Evolutionary conservation across 2,113 vertebrate species (phyloP).

Genomic region (Vicugna pacos): DNA sequence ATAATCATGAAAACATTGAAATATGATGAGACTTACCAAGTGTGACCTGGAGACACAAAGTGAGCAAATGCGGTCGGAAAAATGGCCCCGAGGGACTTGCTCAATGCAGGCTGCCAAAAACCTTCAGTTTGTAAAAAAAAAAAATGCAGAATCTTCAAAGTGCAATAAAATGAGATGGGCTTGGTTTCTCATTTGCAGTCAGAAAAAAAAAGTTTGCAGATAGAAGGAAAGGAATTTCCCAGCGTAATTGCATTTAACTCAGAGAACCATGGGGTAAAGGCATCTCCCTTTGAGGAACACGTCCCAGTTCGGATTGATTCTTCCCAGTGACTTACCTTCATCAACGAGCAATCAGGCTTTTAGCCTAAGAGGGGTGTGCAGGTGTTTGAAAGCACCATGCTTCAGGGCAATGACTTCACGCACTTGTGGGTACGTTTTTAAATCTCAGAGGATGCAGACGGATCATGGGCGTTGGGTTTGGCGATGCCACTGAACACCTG

Average conservation of each 20-base stretch:
- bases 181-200: neutral
- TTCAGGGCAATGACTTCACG: no score
- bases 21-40: neutral
- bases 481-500: neutral
- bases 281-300: neutral
- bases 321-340: neutral
- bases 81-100: neutral
- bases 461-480: neutral
- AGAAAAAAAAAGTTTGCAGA: neutral
- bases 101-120: neutral
- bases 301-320: neutral
- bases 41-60: neutral
- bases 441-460: neutral
- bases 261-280: fast-evolving
- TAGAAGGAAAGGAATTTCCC: neutral
- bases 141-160: neutral
- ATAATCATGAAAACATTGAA: neutral
- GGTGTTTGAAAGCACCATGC: neutral
- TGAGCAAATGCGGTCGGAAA: neutral
- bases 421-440: neutral
- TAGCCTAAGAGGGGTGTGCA: neutral
- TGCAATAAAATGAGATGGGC: neutral
- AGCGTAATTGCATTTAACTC: neutral
- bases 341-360: neutral
- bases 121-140: neutral